Conservation (phyloP, 2,888 invertebrate species). For the Xylophagus ater region DNA sequence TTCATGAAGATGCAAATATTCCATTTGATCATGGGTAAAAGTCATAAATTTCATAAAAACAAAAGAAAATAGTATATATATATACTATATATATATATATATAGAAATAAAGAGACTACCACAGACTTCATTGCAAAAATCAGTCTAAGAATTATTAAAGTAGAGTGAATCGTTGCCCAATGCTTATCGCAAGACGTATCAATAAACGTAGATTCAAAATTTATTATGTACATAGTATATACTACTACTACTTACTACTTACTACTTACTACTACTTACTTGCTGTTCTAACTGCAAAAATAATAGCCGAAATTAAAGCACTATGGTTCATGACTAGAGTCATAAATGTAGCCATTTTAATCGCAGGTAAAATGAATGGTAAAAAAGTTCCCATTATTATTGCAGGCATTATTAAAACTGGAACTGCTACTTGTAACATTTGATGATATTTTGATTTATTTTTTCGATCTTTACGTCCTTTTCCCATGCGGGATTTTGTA, state of each 20-base stretch:
- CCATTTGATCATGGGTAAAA: conserved; percentile 35
- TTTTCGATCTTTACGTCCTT: conserved; percentile 20
- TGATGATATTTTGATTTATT: conserved; percentile 25
- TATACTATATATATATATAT: too few species aligned
- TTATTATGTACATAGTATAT: too few species aligned
- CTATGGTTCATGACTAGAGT: conserved; percentile 55
- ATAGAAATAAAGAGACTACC: too few species aligned
- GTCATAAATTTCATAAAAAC: background rate
- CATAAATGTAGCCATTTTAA: conserved; percentile 53
- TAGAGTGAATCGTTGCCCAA: too few species aligned
- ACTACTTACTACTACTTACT: too few species aligned
- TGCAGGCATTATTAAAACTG: conserved; percentile 49
- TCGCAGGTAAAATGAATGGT: conserved; percentile 55
- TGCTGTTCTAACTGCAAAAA: conserved; percentile 35
- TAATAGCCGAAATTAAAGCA: conserved; percentile 49
- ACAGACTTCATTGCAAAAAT: too few species aligned
- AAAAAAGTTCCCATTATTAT: conserved; percentile 53
- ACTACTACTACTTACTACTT: too few species aligned
- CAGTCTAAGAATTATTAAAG: too few species aligned
- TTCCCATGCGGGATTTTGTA: too few species aligned
- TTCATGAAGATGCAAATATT: conserved; percentile 21
- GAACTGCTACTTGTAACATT: conserved; percentile 40
- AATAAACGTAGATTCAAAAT: too few species aligned
- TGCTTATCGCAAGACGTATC: too few species aligned
- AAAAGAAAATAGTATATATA: too few species aligned